Conservation (phyloP, 2,888 invertebrate genomes). For the Plagiodera versicolora region DNA sequence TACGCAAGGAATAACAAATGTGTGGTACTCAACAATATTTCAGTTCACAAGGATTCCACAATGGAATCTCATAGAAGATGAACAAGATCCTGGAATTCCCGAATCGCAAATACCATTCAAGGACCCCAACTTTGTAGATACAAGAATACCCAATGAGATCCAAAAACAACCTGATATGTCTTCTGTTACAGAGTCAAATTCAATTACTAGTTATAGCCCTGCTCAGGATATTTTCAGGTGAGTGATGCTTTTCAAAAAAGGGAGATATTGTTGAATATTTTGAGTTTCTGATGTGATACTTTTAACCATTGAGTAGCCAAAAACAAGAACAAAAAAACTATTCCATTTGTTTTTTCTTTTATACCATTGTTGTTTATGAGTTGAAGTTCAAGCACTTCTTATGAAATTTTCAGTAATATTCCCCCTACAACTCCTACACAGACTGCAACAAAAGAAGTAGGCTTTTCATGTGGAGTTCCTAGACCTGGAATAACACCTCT, state of each 20-base stretch:
- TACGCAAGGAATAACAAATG: constrained; percentile 33
- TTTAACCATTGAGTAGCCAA: no score
- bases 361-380: no score
- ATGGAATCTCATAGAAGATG: neutral
- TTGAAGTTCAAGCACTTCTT: no score
- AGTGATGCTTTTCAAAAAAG: no score
- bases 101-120: constrained; percentile 25
- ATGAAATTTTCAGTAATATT: neutral
- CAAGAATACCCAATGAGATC: neutral
- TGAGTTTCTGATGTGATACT: no score
- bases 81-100: constrained; percentile 12
- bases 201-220: neutral
- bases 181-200: neutral
- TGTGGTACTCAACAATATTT: constrained; percentile 32
- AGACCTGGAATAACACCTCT: constrained; percentile 33
- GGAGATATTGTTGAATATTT: no score
- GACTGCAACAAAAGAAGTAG: neutral
- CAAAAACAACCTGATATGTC: neutral
- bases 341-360: no score
- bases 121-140: constrained; percentile 12
- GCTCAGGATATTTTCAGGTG: no score
- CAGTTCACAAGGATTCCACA: constrained; percentile 14
- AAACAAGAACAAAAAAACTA: no score
- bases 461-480: constrained; percentile 35
- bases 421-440: constrained; percentile 7